Evolutionary conservation across 23 tunicate genomes (phyloP).

Genomic region (Halocynthia aurantium): DNA sequence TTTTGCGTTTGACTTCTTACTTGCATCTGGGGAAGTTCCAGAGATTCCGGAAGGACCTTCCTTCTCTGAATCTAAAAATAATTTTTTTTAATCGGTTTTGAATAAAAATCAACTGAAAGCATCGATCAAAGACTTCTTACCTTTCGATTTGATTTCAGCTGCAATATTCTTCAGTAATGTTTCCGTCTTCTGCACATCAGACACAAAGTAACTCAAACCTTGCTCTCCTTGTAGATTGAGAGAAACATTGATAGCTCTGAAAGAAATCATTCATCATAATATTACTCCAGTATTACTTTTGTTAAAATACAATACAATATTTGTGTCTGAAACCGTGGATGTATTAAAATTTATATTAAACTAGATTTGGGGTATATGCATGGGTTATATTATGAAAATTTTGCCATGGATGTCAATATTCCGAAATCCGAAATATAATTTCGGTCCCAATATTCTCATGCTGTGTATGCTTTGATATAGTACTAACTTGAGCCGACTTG

Average conservation of each 20-base stretch:
- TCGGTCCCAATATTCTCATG: background rate
- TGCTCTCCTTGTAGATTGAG: constrained; percentile 18
- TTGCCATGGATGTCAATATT: background rate
- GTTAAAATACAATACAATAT: too few relatives aligned
- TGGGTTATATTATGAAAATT: too few relatives aligned
- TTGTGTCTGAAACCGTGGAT: too few relatives aligned
- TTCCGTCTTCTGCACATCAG: constrained; percentile 13
- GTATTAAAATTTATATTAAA: background rate
- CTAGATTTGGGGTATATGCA: background rate
- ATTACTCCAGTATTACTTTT: too few relatives aligned
- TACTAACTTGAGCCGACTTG: constrained; percentile 15
- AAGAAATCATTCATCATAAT: background rate
- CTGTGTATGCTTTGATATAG: background rate
- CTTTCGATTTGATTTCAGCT: background rate
- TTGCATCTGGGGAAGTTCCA: too few relatives aligned
- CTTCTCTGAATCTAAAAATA: background rate
- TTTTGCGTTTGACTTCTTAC: background rate
- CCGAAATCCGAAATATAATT: background rate
- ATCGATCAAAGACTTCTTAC: background rate
- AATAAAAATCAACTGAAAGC: background rate
- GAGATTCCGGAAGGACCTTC: background rate
- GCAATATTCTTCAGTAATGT: constrained; percentile 7
- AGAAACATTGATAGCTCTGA: constrained; percentile 12
- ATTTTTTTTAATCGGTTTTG: background rate
- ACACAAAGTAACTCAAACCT: constrained; percentile 12